Conservation (phyloP, 2,113 vertebrate genomes). For the Oryzias curvinotus region DNA sequence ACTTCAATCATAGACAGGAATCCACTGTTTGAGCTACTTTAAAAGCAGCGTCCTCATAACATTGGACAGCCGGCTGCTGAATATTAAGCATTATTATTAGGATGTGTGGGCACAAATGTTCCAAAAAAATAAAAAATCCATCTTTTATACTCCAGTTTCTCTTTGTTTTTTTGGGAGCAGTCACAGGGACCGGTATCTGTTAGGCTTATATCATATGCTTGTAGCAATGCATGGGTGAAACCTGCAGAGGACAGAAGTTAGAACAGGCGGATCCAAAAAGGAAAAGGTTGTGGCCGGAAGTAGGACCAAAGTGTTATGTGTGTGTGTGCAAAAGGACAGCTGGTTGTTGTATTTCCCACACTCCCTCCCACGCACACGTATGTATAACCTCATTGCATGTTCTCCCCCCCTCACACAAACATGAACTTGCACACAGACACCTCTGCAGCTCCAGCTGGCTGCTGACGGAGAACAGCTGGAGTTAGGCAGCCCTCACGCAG, state of each 20-base stretch:
- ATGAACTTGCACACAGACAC: background rate
- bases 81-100: too few species aligned
- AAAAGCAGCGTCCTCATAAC: too few species aligned
- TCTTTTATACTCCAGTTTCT: too few species aligned
- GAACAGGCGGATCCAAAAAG: background rate
- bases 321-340: slow-evolving; percentile 66
- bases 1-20: too few species aligned
- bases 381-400: slow-evolving; percentile 31
- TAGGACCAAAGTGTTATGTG: slow-evolving; percentile 33
- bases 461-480: slow-evolving; percentile 78
- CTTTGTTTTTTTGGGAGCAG: too few species aligned
- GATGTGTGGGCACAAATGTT: too few species aligned
- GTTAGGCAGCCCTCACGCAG: slow-evolving; percentile 28
- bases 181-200: too few species aligned
- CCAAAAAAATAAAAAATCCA: too few species aligned
- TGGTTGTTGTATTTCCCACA: slow-evolving; percentile 62
- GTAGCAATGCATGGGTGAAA: background rate
- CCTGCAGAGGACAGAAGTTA: slow-evolving; percentile 4
- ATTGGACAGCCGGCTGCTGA: too few species aligned
- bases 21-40: too few species aligned
- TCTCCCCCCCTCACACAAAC: background rate
- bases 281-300: slow-evolving; percentile 56
- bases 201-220: too few species aligned
- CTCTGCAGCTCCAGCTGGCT: slow-evolving; percentile 69
- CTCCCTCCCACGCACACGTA: slow-evolving; percentile 58